A percentile compares a stretch with the other conserved stretches of the same genome.
phyloP scores from a whole-genome alignment of 2,797 vertebrate species.

The Brachyalestes nurse region DNA sequence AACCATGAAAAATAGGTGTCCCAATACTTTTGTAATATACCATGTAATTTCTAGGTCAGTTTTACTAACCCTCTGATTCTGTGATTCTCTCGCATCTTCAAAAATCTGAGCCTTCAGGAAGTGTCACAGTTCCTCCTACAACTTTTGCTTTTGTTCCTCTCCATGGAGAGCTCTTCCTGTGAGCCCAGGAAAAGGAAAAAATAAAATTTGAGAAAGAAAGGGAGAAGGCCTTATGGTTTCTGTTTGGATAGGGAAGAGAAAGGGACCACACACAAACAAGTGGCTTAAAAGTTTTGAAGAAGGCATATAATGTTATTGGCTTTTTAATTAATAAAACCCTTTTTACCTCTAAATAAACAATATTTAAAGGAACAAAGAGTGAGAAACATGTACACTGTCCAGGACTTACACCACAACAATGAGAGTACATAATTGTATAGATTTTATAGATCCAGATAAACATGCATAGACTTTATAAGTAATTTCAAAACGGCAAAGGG shows the following conservation, averaged over 20 bases:
- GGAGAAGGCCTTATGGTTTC: neutral
- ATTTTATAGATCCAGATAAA: too few relatives aligned
- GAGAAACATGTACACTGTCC: neutral
- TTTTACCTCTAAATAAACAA: neutral
- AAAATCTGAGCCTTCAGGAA: neutral
- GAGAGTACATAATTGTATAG: too few relatives aligned
- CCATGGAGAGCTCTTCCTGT: constrained; percentile 10
- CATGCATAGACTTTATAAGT: too few relatives aligned
- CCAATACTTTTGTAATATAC: too few relatives aligned
- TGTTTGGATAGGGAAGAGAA: neutral
- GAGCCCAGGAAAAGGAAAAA: constrained; percentile 1
- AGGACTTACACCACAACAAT: too few relatives aligned
- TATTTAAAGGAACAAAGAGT: neutral
- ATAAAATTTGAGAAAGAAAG: neutral
- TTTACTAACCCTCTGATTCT: too few relatives aligned
- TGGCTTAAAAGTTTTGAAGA: neutral
- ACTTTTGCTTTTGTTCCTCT: constrained; percentile 12
- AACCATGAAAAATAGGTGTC: too few relatives aligned
- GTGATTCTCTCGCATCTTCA: neutral
- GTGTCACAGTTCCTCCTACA: too few relatives aligned
- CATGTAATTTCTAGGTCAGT: too few relatives aligned
- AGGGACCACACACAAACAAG: neutral
- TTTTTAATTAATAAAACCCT: neutral
- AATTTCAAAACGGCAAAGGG: too few relatives aligned
- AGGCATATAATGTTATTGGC: neutral